Percentiles rank a stretch among this genome's conserved stretches.
phyloP scores from a whole-genome alignment of 2,113 vertebrate species.

The Alexandromys fortis region DNA sequence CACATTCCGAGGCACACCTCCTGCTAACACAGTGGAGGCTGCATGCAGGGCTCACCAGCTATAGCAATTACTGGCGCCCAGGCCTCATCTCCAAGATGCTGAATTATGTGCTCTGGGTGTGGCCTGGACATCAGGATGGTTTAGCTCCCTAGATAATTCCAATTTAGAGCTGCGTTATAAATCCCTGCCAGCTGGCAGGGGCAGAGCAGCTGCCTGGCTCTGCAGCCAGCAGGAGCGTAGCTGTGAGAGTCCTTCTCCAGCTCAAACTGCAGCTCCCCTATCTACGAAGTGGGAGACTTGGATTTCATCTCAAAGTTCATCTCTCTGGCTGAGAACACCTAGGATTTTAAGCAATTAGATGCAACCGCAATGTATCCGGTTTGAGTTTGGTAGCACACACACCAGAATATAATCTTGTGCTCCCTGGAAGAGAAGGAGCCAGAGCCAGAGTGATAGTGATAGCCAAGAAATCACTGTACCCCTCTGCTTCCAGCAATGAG shows the following conservation, averaged over 20 bases:
- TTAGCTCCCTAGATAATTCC: background rate
- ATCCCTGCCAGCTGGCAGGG: background rate
- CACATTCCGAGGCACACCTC: background rate
- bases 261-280: background rate
- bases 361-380: background rate
- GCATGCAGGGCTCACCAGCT: background rate
- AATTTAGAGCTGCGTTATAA: background rate
- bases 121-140: background rate
- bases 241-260: background rate
- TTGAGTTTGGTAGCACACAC: background rate
- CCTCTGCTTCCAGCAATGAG: background rate
- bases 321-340: slow-evolving; percentile 27
- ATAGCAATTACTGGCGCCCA: background rate
- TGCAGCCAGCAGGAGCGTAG: background rate
- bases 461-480: background rate
- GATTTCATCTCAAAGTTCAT: slow-evolving; percentile 6
- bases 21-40: background rate
- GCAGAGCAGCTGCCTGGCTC: background rate
- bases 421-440: background rate
- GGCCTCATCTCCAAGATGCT: background rate
- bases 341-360: slow-evolving; percentile 38
- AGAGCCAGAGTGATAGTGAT: background rate
- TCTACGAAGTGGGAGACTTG: background rate
- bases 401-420: background rate
- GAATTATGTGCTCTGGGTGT: background rate